phyloP scores from a whole-genome alignment of 2,888 invertebrate genomes.

The Diogma glabrata region DNA sequence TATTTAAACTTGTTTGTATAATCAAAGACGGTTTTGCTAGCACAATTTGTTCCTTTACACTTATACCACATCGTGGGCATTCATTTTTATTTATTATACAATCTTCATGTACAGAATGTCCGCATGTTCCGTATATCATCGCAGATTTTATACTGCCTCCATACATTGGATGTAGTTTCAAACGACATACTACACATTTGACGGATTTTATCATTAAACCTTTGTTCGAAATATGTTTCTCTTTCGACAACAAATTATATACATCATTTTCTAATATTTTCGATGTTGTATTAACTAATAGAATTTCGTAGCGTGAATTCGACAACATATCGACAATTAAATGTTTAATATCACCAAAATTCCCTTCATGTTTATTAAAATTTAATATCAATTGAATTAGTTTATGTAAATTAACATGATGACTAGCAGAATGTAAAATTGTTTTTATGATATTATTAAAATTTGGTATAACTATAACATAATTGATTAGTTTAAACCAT shows the following conservation, averaged over 20 bases:
- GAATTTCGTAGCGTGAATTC: conserved; percentile 64
- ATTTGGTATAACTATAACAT: conserved; percentile 33
- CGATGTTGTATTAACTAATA: conserved; percentile 54
- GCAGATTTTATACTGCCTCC: conserved; percentile 21
- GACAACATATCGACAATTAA: conserved; percentile 56
- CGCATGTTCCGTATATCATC: conserved; percentile 30
- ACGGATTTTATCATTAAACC: conserved; percentile 33
- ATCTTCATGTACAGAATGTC: conserved; percentile 32
- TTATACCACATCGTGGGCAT: conserved; percentile 30
- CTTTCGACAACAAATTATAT: conserved; percentile 38
- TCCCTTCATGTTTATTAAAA: conserved; percentile 35
- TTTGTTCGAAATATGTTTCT: conserved; percentile 25
- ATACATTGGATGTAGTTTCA: conserved; percentile 24
- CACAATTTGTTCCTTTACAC: conserved; percentile 21
- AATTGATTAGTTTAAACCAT: conserved; percentile 39
- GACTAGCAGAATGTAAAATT: conserved; percentile 43
- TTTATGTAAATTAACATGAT: conserved; percentile 43
- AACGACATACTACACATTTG: conserved; percentile 31
- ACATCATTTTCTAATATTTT: conserved; percentile 57
- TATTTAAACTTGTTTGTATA: conserved; percentile 17
- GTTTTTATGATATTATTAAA: conserved; percentile 19
- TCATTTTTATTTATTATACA: conserved; percentile 21
- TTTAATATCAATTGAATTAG: conserved; percentile 47
- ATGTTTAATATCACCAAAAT: conserved; percentile 49
- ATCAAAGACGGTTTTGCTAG: conserved; percentile 28